Percentiles rank a stretch among this genome's conserved stretches.
Conservation (phyloP, 2,113 vertebrate genomes). For the cattle (Bos taurus) region DNA sequence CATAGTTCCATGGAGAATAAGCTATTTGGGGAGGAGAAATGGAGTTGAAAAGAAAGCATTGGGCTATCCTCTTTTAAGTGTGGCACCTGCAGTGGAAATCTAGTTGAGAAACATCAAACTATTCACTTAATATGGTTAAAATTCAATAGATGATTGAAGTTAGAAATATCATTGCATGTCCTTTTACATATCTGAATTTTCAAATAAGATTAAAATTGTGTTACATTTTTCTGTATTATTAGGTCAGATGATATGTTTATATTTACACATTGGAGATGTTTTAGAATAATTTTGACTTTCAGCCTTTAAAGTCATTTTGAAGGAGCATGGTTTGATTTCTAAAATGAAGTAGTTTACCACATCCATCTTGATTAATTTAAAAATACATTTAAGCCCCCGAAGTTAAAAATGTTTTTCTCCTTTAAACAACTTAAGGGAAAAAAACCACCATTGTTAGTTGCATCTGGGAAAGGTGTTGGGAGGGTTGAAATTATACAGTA, state of each 20-base stretch:
- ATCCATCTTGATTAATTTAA: constrained; percentile 21
- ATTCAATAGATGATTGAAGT: constrained; percentile 60
- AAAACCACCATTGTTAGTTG: constrained; percentile 40
- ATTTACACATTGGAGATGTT: not conserved
- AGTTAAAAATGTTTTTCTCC: not conserved
- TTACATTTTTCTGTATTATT: not conserved
- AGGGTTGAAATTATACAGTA: constrained; percentile 81
- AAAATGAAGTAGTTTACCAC: constrained; percentile 3
- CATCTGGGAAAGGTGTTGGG: constrained; percentile 62
- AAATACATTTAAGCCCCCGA: not conserved
- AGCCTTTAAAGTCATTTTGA: not conserved
- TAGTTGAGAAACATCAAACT: constrained; percentile 51
- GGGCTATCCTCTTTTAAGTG: constrained; percentile 39
- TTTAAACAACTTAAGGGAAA: not conserved
- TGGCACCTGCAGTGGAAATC: constrained; percentile 78
- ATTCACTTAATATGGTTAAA: not conserved
- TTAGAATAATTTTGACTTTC: not conserved
- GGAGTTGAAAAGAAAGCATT: constrained; percentile 59
- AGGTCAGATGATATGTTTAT: not conserved
- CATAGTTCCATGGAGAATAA: constrained; percentile 76
- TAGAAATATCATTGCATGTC: not conserved
- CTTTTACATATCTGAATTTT: constrained; percentile 1
- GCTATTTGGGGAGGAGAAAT: not conserved
- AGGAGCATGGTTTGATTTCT: constrained; percentile 4
- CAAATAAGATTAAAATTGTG: constrained; percentile 2